These are phyloP conservation scores for Formicarius rufipectus DNA, from an alignment of 2,113 vertebrate species.

Conservation along the genomic window DNA sequence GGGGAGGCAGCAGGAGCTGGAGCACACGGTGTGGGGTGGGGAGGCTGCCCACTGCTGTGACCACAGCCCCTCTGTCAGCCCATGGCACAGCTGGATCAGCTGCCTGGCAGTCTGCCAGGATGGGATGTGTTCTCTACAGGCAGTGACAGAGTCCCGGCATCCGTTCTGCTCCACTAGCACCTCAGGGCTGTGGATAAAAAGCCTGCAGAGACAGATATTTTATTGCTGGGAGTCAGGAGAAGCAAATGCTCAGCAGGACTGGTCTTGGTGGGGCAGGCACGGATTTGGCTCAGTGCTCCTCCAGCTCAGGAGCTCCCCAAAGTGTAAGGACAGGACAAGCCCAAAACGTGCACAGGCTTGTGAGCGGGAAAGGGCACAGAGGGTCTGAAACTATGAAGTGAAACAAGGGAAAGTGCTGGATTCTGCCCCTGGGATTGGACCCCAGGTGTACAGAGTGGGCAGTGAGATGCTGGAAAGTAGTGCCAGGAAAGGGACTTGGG, in stretches of 20 bases:
- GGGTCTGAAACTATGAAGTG: background rate
- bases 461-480: no score
- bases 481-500: no score
- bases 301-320: background rate
- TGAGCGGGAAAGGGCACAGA: rapidly evolving
- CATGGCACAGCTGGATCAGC: background rate
- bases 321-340: background rate
- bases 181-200: background rate
- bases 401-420: background rate
- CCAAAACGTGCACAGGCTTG: background rate
- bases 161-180: background rate
- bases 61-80: rapidly evolving
- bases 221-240: background rate
- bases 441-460: background rate
- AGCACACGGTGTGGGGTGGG: rapidly evolving
- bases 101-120: background rate
- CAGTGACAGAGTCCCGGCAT: background rate
- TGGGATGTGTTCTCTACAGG: background rate
- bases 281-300: background rate
- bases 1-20: rapidly evolving
- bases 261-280: background rate
- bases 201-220: background rate
- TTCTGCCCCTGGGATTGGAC: background rate
- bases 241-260: background rate
- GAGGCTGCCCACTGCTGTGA: rapidly evolving